These are phyloP conservation scores for Rafetus swinhoei DNA, from an alignment of 2,113 vertebrate species.

Conservation along the genomic window DNA sequence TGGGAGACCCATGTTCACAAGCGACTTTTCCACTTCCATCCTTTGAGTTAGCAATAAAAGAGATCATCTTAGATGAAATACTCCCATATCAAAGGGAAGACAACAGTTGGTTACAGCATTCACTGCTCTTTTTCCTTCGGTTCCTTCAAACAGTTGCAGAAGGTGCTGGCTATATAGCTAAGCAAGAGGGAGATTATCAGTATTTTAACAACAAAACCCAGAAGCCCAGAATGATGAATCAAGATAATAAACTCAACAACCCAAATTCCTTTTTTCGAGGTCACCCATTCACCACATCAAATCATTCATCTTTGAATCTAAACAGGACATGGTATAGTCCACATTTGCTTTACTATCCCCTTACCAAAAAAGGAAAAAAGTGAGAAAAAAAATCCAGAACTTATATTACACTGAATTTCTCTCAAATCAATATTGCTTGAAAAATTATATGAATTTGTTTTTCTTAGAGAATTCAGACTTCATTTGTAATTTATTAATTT, in stretches of 20 bases:
- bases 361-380: neutral
- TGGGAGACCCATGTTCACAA: slow-evolving; percentile 24
- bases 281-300: neutral
- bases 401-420: neutral
- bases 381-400: neutral
- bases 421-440: neutral
- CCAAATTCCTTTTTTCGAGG: neutral
- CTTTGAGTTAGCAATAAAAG: neutral
- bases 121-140: slow-evolving; percentile 45
- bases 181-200: slow-evolving; percentile 33
- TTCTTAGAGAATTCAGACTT: neutral
- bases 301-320: neutral
- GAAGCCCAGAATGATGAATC: neutral
- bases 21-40: slow-evolving; percentile 51
- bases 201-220: slow-evolving; percentile 1
- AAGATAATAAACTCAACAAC: neutral
- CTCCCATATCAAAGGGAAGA: slow-evolving; percentile 21
- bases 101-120: slow-evolving; percentile 34
- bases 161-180: slow-evolving; percentile 21
- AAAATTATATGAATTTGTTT: neutral
- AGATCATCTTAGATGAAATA: slow-evolving; percentile 29
- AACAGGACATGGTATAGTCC: neutral
- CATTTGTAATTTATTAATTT: neutral
- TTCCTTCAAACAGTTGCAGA: slow-evolving; percentile 60
- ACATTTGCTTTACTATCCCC: neutral